Evolutionary conservation across 2,113 vertebrate species (phyloP), one percentile per base, ranked within the genome.

Genomic region (Neomonachus schauinslandi): DNA sequence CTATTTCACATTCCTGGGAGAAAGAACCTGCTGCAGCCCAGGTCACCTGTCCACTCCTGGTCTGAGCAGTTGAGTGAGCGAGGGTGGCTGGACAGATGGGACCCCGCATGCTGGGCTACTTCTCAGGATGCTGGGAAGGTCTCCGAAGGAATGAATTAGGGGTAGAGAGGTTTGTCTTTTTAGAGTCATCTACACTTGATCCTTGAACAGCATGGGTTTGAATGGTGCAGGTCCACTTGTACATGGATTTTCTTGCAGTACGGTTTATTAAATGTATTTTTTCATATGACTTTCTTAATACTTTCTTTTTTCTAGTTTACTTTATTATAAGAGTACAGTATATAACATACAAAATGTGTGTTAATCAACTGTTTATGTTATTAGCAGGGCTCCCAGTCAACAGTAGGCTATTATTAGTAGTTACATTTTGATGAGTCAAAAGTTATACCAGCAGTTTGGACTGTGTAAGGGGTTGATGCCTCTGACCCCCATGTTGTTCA

Each of bases 1-100:
- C 39, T 72, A 19, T 91, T 98, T 89, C 16, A 72, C 12, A 84
- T 87, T 88, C 36, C 71, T 76, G 42, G 93, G 80, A 92, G 59
- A 55, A 82, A 31, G 26, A 80, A 12, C 86, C 13, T 77, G 33
- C 21, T 33, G 31, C 4, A 46, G 18, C 26, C 18, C 22, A 8
- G 28, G 55, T 88, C 31, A 63, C 16, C 15, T 21, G 16, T 53
- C 39, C 18, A 63, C 72, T 57, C 2, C 12, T 79, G 24, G 16
- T 53, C 59, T 74, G 53, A 49, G 39, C 33, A 49, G 24, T 46
- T 42, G 28, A 6, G 36, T 55, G 10, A 19, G 26, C 7, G 21
- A 36, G 5, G 39, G 19, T 74, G 10, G 10, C 14, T 46, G 33
- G 33, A 67, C 21, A 55, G 15, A 36, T 76, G 69, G 63, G 42